Conservation (phyloP, 2,797 vertebrate species). For the Ptychadena robeensis region DNA sequence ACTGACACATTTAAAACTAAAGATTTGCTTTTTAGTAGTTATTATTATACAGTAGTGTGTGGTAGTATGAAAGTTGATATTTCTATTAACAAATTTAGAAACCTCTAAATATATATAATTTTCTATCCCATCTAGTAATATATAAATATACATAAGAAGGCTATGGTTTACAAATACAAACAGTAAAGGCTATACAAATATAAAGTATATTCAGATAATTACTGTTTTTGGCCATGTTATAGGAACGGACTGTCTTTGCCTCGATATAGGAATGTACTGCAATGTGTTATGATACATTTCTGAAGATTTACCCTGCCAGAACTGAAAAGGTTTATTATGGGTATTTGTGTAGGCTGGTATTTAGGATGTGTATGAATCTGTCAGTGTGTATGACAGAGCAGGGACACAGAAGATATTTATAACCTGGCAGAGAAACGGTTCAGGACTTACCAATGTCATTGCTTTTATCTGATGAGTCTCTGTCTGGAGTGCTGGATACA, state of each 20-base stretch:
- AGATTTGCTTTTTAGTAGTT: too few relatives aligned
- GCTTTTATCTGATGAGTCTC: constrained; percentile 87
- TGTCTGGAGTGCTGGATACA: constrained; percentile 79
- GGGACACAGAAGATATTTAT: constrained; percentile 51
- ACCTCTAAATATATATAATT: too few relatives aligned
- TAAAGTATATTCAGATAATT: background rate
- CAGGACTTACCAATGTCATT: constrained; percentile 88
- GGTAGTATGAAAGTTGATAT: too few relatives aligned
- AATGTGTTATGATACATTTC: background rate
- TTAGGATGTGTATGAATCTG: constrained; percentile 35
- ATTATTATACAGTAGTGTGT: too few relatives aligned
- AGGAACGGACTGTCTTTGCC: constrained; percentile 11
- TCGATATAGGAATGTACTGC: too few relatives aligned
- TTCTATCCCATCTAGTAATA: background rate
- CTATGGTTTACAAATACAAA: background rate
- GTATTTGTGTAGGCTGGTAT: constrained; percentile 33
- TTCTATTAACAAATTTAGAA: too few relatives aligned
- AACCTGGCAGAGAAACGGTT: constrained; percentile 58
- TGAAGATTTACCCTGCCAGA: background rate
- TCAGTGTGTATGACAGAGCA: constrained; percentile 48
- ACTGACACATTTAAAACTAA: too few relatives aligned
- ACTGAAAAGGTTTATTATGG: background rate
- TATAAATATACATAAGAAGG: background rate
- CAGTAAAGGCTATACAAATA: too few relatives aligned
- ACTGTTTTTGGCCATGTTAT: background rate